Evolutionary conservation across 2,113 vertebrate species (phyloP).

Genomic region (Thinocorus orbignyianus): DNA sequence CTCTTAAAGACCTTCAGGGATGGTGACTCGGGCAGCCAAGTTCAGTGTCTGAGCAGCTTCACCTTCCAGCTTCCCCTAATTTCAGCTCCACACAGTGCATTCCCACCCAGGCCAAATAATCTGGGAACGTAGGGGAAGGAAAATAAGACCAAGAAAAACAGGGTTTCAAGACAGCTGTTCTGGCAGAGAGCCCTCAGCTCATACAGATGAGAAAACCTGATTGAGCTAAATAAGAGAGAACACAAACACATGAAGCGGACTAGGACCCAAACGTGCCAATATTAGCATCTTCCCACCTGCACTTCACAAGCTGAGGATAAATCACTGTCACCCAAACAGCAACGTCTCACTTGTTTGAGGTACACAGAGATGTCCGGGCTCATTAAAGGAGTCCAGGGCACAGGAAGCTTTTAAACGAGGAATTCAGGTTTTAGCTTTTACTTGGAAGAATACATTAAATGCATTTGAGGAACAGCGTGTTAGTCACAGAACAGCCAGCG

Average conservation of each 20-base stretch:
- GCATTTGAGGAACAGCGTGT: background rate
- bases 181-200: background rate
- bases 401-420: background rate
- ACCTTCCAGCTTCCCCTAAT: accelerated
- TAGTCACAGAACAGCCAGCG: background rate
- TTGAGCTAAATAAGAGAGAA: background rate
- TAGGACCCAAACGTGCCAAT: background rate
- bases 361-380: accelerated
- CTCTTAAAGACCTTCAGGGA: too few species aligned
- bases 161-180: background rate
- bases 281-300: background rate
- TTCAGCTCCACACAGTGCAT: background rate
- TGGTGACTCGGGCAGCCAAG: too few species aligned
- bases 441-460: background rate
- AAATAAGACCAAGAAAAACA: background rate
- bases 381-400: background rate
- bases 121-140: background rate
- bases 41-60: too few species aligned
- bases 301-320: background rate
- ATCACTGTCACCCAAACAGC: background rate
- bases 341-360: background rate
- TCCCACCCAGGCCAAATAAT: accelerated
- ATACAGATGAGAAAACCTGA: background rate
- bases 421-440: background rate
- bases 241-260: accelerated